A percentile compares a stretch with the other conserved stretches of the same genome.
Conservation (phyloP, 2,797 vertebrate species). For the Poeciliopsis turneri region DNA sequence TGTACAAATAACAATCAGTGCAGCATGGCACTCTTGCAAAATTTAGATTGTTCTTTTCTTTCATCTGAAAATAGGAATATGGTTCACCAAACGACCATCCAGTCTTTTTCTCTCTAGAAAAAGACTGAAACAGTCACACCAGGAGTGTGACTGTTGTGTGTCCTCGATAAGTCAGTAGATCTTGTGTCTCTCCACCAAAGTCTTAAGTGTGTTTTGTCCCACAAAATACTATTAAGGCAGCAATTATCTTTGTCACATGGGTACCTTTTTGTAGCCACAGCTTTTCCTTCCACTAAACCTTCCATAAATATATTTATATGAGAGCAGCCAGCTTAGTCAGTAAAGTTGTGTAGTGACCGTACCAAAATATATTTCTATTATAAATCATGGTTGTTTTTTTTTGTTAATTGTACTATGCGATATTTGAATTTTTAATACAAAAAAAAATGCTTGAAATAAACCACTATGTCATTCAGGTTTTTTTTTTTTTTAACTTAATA, state of each 20-base stretch:
- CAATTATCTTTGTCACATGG: background rate
- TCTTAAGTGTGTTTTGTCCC: background rate
- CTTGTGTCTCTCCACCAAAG: background rate
- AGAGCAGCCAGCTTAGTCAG: background rate
- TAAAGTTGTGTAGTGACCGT: background rate
- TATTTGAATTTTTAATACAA: background rate
- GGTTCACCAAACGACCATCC: background rate
- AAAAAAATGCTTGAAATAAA: background rate
- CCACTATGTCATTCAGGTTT: background rate
- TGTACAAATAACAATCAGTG: background rate
- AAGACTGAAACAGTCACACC: no score
- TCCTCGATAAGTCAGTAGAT: background rate
- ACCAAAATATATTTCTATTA: background rate
- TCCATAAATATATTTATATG: background rate
- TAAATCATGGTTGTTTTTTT: background rate
- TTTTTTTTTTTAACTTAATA: background rate
- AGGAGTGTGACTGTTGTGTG: background rate
- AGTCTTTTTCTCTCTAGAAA: background rate
- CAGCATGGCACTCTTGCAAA: background rate
- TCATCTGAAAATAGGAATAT: background rate
- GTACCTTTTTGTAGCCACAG: background rate
- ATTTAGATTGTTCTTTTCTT: background rate
- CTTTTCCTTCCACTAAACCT: conserved; percentile 2
- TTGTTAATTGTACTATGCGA: background rate
- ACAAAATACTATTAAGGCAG: background rate